Conservation (phyloP, 1,140 invertebrate species). For the Zaprionus kolodkinae region DNA sequence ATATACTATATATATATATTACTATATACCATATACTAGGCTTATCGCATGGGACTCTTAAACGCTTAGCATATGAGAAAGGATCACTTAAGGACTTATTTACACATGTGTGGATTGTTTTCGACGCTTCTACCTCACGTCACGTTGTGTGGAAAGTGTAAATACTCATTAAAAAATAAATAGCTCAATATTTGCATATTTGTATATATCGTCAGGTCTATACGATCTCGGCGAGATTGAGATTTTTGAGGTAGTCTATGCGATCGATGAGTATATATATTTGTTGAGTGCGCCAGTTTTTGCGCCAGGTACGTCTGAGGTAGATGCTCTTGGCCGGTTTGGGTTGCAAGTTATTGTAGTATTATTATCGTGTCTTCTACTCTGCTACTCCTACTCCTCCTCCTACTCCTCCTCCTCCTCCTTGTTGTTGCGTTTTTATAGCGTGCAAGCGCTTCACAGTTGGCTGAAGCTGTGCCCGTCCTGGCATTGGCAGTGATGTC, state of each 20-base stretch:
- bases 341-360: constrained; percentile 20
- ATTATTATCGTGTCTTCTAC: not conserved
- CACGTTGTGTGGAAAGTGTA: constrained; percentile 73
- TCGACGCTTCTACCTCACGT: constrained; percentile 48
- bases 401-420: not conserved
- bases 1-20: constrained; percentile 26
- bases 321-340: constrained; percentile 66
- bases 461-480: constrained; percentile 36
- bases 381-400: not conserved
- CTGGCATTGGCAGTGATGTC: too few relatives aligned
- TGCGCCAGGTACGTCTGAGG: constrained; percentile 78
- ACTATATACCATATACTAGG: not conserved
- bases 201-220: constrained; percentile 60
- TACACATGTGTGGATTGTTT: constrained; percentile 69
- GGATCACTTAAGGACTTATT: constrained; percentile 80
- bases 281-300: constrained; percentile 47
- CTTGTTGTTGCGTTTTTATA: constrained; percentile 55
- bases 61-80: constrained; percentile 79
- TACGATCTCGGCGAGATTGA: too few relatives aligned
- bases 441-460: constrained; percentile 78
- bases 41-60: constrained; percentile 70
- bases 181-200: constrained; percentile 78
- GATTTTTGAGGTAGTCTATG: constrained; percentile 32
- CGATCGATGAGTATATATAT: constrained; percentile 1
- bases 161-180: constrained; percentile 79